phyloP scores from a whole-genome alignment of 2,113 vertebrate species.

The Ovis canadensis region DNA sequence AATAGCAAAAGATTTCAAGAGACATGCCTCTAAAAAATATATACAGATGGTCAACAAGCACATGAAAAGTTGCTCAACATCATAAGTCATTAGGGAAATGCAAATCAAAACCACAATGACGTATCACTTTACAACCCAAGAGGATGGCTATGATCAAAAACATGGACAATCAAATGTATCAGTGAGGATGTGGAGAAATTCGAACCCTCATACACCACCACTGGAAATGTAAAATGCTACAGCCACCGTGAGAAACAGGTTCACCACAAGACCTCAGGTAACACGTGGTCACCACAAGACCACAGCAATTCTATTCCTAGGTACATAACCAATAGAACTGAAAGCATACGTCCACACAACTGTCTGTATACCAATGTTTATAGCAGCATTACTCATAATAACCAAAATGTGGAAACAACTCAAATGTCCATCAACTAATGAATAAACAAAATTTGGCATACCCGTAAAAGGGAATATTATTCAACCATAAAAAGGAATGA shows the following conservation, averaged over 20 bases:
- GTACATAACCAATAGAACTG: neutral
- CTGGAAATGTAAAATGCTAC: neutral
- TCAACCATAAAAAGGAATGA: neutral
- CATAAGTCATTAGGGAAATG: constrained; percentile 26
- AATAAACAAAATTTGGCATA: neutral
- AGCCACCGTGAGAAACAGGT: neutral
- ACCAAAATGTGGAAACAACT: neutral
- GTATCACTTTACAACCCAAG: neutral
- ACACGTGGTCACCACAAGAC: neutral
- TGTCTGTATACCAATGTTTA: neutral
- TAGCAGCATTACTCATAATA: neutral
- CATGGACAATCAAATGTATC: neutral
- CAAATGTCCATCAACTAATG: neutral
- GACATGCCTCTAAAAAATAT: neutral
- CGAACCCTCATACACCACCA: neutral
- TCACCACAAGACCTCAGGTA: neutral
- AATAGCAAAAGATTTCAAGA: constrained; percentile 4
- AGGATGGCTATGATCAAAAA: neutral
- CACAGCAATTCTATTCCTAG: neutral
- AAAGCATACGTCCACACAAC: neutral
- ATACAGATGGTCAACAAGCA: neutral
- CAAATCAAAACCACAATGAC: constrained; percentile 20
- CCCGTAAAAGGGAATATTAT: neutral
- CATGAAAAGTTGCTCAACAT: neutral
- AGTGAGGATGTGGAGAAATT: neutral